phyloP scores from a whole-genome alignment of 1,140 invertebrate species.

The Eumeta japonica region DNA sequence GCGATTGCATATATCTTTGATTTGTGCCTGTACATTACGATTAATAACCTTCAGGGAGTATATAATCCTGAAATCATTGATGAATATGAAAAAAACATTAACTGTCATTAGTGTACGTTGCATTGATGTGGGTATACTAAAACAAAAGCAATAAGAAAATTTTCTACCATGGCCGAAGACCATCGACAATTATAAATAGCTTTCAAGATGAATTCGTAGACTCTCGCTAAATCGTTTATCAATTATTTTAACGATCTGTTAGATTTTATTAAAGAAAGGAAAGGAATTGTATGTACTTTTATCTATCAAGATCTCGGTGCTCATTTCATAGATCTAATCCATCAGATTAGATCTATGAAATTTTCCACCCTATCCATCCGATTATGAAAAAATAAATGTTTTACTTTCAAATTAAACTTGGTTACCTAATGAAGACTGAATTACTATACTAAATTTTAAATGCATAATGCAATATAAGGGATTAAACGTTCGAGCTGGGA shows the following conservation, averaged over 20 bases:
- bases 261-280: not conserved
- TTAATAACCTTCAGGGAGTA: conserved; percentile 14
- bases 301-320: not conserved
- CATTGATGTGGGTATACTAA: conserved; percentile 15
- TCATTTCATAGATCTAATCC: not conserved
- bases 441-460: not conserved
- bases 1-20: conserved; percentile 19
- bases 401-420: not conserved
- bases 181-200: not conserved
- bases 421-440: not conserved
- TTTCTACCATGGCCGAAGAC: conserved; percentile 14
- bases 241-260: not conserved
- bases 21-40: conserved; percentile 22
- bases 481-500: not conserved
- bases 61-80: conserved; percentile 19
- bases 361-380: too few species aligned
- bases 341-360: too few species aligned
- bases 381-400: not conserved
- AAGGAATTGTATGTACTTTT: conserved; percentile 3
- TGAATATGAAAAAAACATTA: conserved; percentile 12
- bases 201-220: not conserved
- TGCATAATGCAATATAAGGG: not conserved
- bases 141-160: conserved; percentile 16
- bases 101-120: conserved; percentile 16
- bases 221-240: not conserved